A percentile compares a stretch with the other conserved stretches of the same genome.
phyloP scores from a whole-genome alignment of 2,113 vertebrate genomes.

The Indicator indicator region DNA sequence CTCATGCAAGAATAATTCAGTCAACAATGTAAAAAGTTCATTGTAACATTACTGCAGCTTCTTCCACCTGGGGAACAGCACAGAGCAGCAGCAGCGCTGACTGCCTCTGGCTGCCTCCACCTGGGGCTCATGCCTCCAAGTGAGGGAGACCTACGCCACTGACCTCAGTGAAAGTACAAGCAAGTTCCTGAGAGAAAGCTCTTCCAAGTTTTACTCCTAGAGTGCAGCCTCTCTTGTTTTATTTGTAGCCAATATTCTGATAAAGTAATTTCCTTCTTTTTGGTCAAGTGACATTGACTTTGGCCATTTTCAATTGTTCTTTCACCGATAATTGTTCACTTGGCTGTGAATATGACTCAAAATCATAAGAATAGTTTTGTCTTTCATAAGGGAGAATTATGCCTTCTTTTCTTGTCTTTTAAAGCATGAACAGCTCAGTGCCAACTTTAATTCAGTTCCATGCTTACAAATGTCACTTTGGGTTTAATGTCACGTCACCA shows the following conservation, averaged over 20 bases:
- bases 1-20: background rate
- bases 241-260: conserved; percentile 60
- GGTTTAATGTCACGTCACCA: background rate
- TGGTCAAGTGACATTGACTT: background rate
- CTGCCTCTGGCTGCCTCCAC: background rate
- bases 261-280: conserved; percentile 55
- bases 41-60: background rate
- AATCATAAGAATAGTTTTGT: background rate
- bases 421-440: background rate
- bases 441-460: background rate
- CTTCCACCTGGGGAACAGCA: background rate
- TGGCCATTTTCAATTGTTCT: conserved; percentile 50
- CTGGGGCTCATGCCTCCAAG: background rate
- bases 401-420: background rate
- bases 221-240: background rate
- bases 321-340: conserved; percentile 29
- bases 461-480: background rate
- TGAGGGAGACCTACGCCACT: fast-evolving
- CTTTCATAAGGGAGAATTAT: background rate
- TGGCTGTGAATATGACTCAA: background rate
- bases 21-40: background rate
- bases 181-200: conserved; percentile 26
- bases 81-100: fast-evolving
- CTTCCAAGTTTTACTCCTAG: conserved; percentile 37
- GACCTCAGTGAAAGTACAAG: conserved; percentile 23